Conservation (phyloP, 2,113 vertebrate species). For the Pholis gunnellus region DNA sequence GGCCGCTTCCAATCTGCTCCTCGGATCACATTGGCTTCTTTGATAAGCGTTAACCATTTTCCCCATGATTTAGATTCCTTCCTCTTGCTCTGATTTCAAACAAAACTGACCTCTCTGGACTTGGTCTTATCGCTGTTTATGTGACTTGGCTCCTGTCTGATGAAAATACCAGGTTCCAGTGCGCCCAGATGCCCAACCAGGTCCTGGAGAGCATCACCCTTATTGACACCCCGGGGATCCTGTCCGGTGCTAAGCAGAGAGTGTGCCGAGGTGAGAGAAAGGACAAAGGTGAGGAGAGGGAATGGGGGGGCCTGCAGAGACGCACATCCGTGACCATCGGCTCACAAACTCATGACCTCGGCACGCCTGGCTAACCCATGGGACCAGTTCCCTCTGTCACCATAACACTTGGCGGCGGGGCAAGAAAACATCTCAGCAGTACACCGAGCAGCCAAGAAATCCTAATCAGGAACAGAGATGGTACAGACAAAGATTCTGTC, state of each 20-base stretch:
- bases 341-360: constrained; percentile 67
- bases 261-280: constrained; percentile 89
- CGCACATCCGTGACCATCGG: constrained; percentile 49
- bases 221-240: constrained; percentile 91
- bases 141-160: background rate
- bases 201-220: constrained; percentile 94
- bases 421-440: constrained; percentile 21
- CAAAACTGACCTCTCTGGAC: constrained; percentile 9
- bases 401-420: constrained; percentile 58
- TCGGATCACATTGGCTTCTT: constrained; percentile 59
- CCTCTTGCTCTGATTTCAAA: constrained; percentile 1
- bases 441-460: constrained; percentile 44
- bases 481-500: constrained; percentile 9
- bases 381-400: constrained; percentile 54
- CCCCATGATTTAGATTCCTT: constrained; percentile 50
- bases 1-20: constrained; percentile 54
- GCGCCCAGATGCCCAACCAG: constrained; percentile 91
- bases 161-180: constrained; percentile 87
- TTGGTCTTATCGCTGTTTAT: background rate
- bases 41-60: constrained; percentile 56
- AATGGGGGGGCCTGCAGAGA: constrained; percentile 49
- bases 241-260: constrained; percentile 92
- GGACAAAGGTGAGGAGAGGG: constrained; percentile 76
- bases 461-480: constrained; percentile 50
- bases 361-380: constrained; percentile 73